Evolutionary conservation across 2,888 invertebrate genomes (phyloP), one percentile per base, ranked within the genome.

Genomic region (Coelinius sp.): DNA sequence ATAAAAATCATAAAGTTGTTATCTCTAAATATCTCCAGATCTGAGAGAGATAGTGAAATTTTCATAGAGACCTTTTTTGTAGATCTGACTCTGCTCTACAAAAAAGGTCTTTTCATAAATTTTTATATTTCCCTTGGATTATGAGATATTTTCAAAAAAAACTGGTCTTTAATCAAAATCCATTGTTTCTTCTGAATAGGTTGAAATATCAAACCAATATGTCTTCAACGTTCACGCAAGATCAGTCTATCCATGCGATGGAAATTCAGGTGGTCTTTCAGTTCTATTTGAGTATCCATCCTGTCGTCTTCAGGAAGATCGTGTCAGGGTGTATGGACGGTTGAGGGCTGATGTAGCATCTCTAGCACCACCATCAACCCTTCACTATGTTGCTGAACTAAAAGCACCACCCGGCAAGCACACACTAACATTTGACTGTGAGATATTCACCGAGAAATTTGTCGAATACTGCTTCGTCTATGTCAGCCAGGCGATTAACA

Each of bases 391-490:
- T 17, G 90, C 92, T 35, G 93, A 93, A 83, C 91, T 92, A 75
- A 88, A 91, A 74, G 92, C 93, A 49, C 86, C 89, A 75, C 91
- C 93, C 78, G 94, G 94, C 5, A 93, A 93, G 82, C 94, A 95
- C 88, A 93, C 93, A 20, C 90, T 95, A 10, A 89, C 90, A 1
- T 95, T 96, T 88, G 93, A 93, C 86, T 96, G 96, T 83, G 93
- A 94, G 14, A 89, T 95, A 56, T 96, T 96, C 89, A 93, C 93
- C 64, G 95, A 95, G 87, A 90, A 93, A 64, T 95, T 92, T 84
- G 93, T 95, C 25, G 95, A 95, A 86, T 96, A 95, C 84, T 96
- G 96, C 88, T 96, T 96, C 88, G 94, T 94, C 70, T 96, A 96
- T 87, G 95, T 95, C 35, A 95, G 94, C 44, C 94, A 95, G 83